These are phyloP conservation scores for Stomatorhinus ivindoensis DNA, from an alignment of 2,113 vertebrate genomes.

Conservation along the genomic window DNA sequence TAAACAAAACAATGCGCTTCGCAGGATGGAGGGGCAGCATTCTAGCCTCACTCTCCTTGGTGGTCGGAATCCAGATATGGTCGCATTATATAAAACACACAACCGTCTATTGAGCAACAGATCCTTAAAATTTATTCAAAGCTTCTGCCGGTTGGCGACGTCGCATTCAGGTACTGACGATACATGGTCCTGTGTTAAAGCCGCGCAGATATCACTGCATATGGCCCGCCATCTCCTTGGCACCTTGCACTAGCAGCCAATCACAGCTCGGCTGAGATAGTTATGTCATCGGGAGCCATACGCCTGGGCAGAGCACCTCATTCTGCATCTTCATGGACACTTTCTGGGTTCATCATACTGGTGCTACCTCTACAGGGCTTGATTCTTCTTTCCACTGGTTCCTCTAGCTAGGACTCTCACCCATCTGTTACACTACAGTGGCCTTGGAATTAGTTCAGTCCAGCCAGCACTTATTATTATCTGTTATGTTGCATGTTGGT, in stretches of 20 bases:
- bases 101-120: neutral
- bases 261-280: neutral
- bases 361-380: neutral
- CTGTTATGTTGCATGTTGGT: neutral
- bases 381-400: neutral
- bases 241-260: neutral
- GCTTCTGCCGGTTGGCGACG: neutral
- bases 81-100: neutral
- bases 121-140: neutral
- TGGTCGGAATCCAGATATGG: neutral
- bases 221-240: neutral
- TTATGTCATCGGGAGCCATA: neutral
- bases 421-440: neutral
- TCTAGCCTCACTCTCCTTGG: neutral
- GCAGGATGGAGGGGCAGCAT: conserved; percentile 36
- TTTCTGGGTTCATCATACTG: neutral
- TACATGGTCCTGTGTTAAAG: neutral
- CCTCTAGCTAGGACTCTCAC: neutral
- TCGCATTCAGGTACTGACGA: neutral
- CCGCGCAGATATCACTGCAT: neutral
- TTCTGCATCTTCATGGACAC: neutral
- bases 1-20: conserved; percentile 76
- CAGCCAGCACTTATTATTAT: neutral
- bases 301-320: neutral
- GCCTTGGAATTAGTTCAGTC: neutral